A percentile compares a stretch with the other conserved stretches of the same genome.
phyloP scores from a whole-genome alignment of 2,113 vertebrate species.

The Phasianus colchicus region DNA sequence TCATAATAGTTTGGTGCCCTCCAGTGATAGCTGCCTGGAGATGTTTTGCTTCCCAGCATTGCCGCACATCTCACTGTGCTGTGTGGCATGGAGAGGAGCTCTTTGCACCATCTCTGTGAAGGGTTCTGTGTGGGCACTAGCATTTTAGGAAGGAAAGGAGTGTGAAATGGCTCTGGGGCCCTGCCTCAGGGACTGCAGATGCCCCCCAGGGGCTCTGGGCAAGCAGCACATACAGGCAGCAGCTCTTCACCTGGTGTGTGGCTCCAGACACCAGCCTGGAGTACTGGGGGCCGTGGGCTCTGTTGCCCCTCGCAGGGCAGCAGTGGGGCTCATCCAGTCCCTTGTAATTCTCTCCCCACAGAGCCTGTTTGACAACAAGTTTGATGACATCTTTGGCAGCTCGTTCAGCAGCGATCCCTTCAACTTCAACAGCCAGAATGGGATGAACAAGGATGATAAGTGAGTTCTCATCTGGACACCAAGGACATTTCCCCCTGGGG shows the following conservation, averaged over 20 bases:
- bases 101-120: not conserved
- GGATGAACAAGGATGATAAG: slow-evolving; percentile 94
- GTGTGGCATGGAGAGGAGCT: not conserved
- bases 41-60: not conserved
- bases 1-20: slow-evolving; percentile 1
- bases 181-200: not conserved
- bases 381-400: slow-evolving; percentile 95
- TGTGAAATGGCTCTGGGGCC: not conserved
- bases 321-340: not conserved
- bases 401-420: slow-evolving; percentile 89
- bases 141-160: accelerated
- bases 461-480: slow-evolving; percentile 33
- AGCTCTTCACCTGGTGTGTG: not conserved
- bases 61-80: not conserved
- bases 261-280: not conserved
- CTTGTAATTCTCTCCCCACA: slow-evolving; percentile 41
- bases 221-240: not conserved
- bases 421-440: slow-evolving; percentile 96
- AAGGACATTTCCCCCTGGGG: not conserved
- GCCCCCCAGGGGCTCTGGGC: not conserved
- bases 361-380: slow-evolving; percentile 89
- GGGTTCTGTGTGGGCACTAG: not conserved
- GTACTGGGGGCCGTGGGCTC: not conserved
- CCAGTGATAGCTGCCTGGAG: not conserved
- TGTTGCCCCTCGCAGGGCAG: not conserved